phyloP scores from a whole-genome alignment of 1,140 invertebrate genomes.

The Planococcus citri region DNA sequence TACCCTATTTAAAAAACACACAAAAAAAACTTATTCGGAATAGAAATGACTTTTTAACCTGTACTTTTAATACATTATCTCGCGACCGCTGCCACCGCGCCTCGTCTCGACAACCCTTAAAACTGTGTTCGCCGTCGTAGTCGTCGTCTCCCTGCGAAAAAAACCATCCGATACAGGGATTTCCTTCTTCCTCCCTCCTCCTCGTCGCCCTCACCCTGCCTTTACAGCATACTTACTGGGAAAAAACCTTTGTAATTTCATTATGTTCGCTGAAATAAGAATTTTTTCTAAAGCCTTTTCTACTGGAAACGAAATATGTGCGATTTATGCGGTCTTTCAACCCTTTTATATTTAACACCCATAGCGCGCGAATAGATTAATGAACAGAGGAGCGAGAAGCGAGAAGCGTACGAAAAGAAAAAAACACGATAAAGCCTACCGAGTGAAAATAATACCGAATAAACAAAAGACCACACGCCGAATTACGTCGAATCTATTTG shows the following conservation, averaged over 20 bases:
- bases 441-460: background rate
- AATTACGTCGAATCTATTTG: background rate
- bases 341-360: slow-evolving; percentile 9
- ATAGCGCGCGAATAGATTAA: slow-evolving; percentile 4
- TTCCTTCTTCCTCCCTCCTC: too few species aligned
- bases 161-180: slow-evolving; percentile 13
- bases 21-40: slow-evolving; percentile 14
- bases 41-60: slow-evolving; percentile 20
- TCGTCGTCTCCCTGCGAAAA: too few species aligned
- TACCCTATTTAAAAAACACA: background rate
- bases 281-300: slow-evolving; percentile 18
- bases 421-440: background rate
- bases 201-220: too few species aligned
- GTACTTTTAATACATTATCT: background rate
- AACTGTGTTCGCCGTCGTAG: too few species aligned
- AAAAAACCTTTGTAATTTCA: slow-evolving; percentile 12
- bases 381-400: background rate
- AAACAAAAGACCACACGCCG: background rate
- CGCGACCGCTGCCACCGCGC: too few species aligned
- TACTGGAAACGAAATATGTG: slow-evolving; percentile 14
- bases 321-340: slow-evolving; percentile 15
- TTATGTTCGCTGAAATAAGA: slow-evolving; percentile 10
- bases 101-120: background rate
- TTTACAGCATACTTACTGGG: too few species aligned
- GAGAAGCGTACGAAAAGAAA: too few species aligned